A percentile compares a stretch with the other conserved stretches of the same genome.
phyloP scores from a whole-genome alignment of 53 echinoderm and acorn worm species.

The Apostichopus leukothele region DNA sequence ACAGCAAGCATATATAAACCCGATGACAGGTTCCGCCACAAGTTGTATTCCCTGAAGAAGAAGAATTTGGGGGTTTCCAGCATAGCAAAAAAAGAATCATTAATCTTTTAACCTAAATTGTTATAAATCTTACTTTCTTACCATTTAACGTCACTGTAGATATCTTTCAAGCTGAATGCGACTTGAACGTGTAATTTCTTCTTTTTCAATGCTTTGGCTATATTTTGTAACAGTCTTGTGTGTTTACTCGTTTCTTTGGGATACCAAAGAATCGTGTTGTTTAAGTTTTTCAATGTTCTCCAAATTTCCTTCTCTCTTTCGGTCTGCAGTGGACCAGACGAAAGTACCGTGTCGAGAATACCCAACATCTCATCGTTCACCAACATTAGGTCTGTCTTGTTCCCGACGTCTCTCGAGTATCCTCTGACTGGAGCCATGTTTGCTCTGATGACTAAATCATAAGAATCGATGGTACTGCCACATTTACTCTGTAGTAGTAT shows the following conservation, averaged over 20 bases:
- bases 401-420: background rate
- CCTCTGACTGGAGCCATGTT: background rate
- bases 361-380: background rate
- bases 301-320: background rate
- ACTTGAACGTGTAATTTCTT: background rate
- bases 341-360: background rate
- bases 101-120: too few relatives aligned
- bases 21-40: constrained; percentile 21
- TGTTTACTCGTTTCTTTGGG: background rate
- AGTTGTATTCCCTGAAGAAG: constrained; percentile 3
- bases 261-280: constrained; percentile 20
- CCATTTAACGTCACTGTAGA: constrained; percentile 22
- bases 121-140: background rate
- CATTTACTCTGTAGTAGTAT: background rate
- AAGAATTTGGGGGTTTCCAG: background rate
- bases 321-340: background rate
- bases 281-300: background rate
- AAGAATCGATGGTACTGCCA: background rate
- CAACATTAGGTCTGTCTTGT: constrained; percentile 23
- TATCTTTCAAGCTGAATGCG: background rate
- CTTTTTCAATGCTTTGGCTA: background rate
- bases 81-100: too few relatives aligned
- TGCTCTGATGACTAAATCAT: constrained; percentile 21
- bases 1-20: constrained; percentile 22
- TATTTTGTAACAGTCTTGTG: background rate